These are phyloP conservation scores for Tenrec ecaudatus DNA, from an alignment of 2,113 vertebrate species.

Conservation along the genomic window DNA sequence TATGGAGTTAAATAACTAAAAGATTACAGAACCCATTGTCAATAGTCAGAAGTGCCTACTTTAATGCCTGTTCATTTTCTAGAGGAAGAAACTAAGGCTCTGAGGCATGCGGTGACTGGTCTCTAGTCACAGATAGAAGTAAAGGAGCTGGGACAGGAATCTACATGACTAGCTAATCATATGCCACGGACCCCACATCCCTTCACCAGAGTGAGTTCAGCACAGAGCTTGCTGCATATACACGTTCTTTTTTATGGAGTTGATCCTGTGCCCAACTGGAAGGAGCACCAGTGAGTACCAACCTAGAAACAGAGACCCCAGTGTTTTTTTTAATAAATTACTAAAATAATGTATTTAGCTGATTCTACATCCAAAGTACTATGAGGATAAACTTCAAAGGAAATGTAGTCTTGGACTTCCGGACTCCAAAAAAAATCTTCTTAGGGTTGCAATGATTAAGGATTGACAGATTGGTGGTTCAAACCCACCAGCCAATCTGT, in stretches of 20 bases:
- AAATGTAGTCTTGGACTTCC: not conserved
- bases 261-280: not conserved
- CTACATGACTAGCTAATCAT: not conserved
- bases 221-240: not conserved
- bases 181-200: fast-evolving
- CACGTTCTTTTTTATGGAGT: not conserved
- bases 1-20: not conserved
- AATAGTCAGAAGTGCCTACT: not conserved
- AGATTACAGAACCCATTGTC: not conserved
- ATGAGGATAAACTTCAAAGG: not conserved
- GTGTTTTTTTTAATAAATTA: not conserved
- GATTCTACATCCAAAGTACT: not conserved
- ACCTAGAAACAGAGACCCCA: fast-evolving
- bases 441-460: not conserved
- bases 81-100: not conserved
- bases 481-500: too few relatives aligned
- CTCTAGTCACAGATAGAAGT: not conserved
- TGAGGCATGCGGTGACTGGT: fast-evolving
- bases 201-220: not conserved
- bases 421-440: not conserved
- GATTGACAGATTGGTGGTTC: not conserved
- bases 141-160: not conserved
- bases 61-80: not conserved
- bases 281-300: not conserved
- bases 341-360: not conserved